Evolutionary conservation across 2,888 invertebrate species (phyloP).

Genomic region (Polydrusus tereticollis): DNA sequence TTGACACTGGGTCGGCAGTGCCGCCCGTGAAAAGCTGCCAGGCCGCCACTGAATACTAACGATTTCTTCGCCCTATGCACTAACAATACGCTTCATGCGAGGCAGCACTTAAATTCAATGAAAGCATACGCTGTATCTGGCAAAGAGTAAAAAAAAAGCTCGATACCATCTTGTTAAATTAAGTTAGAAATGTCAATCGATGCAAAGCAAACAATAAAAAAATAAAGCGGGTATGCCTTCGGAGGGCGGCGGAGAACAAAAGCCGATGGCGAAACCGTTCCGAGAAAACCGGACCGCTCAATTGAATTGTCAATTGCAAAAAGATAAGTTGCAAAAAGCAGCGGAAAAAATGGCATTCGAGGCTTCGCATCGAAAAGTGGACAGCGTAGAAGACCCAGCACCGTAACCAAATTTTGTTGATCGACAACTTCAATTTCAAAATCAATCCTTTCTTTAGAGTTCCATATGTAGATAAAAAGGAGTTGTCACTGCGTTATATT

Average conservation of each 20-base stretch:
- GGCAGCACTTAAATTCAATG: not conserved
- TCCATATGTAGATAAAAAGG: too few species aligned
- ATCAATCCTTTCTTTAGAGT: too few species aligned
- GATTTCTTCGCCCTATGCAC: too few species aligned
- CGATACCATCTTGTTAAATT: conserved; percentile 59
- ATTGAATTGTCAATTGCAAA: conserved; percentile 65
- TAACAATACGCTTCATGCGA: too few species aligned
- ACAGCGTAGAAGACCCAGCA: conserved; percentile 18
- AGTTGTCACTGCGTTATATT: too few species aligned
- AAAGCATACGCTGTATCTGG: not conserved
- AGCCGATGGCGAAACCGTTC: conserved; percentile 60
- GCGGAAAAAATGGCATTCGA: conserved; percentile 34
- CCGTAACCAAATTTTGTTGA: too few species aligned
- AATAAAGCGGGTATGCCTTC: conserved; percentile 14
- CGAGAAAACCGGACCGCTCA: conserved; percentile 60
- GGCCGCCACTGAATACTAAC: too few species aligned
- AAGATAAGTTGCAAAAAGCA: conserved; percentile 48
- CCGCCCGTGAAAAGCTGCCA: too few species aligned
- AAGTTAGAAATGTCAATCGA: conserved; percentile 65
- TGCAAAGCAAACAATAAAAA: conserved; percentile 52
- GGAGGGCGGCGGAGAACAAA: conserved; percentile 61
- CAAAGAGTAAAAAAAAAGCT: conserved; percentile 12
- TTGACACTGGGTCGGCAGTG: too few species aligned
- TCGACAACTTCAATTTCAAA: too few species aligned
- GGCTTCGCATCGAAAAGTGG: conserved; percentile 35